These are phyloP conservation scores for Leptocoma aspasia DNA, from an alignment of 2,113 vertebrate genomes.

Conservation along the genomic window DNA sequence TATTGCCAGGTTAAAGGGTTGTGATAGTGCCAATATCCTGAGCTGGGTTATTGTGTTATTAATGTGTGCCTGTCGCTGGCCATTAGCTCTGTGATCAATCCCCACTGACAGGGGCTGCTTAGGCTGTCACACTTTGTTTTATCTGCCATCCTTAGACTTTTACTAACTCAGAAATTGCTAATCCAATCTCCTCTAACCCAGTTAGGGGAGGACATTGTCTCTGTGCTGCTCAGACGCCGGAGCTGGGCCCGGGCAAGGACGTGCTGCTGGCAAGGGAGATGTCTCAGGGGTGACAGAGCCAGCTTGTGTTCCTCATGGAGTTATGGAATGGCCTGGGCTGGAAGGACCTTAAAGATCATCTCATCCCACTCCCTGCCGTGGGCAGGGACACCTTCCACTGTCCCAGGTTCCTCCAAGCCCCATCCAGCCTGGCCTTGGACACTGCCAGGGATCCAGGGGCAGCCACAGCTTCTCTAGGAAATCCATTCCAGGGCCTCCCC, in stretches of 20 bases:
- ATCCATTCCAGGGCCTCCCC: neutral
- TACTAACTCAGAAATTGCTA: slow-evolving; percentile 87
- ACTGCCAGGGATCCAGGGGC: neutral
- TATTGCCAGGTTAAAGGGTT: slow-evolving; percentile 78
- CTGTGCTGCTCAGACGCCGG: neutral
- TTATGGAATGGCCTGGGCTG: neutral
- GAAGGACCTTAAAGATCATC: neutral
- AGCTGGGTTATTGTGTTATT: slow-evolving; percentile 86
- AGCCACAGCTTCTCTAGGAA: neutral
- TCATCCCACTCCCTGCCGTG: neutral
- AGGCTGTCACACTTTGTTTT: slow-evolving; percentile 81
- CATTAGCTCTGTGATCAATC: slow-evolving; percentile 86
- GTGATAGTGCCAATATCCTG: slow-evolving; percentile 82
- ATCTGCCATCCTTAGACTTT: slow-evolving; percentile 83
- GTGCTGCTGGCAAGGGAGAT: neutral
- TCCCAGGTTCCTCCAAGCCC: neutral
- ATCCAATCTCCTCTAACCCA: slow-evolving; percentile 84
- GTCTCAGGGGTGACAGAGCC: neutral
- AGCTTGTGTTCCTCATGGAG: neutral
- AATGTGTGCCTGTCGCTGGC: slow-evolving; percentile 79
- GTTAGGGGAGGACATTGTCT: slow-evolving; percentile 74
- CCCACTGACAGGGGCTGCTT: slow-evolving; percentile 75
- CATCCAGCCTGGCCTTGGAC: neutral
- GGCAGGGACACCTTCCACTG: neutral
- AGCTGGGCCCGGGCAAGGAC: neutral